These are phyloP conservation scores for Nebria ingens DNA, from an alignment of 1,140 invertebrate species.

Conservation along the genomic window DNA sequence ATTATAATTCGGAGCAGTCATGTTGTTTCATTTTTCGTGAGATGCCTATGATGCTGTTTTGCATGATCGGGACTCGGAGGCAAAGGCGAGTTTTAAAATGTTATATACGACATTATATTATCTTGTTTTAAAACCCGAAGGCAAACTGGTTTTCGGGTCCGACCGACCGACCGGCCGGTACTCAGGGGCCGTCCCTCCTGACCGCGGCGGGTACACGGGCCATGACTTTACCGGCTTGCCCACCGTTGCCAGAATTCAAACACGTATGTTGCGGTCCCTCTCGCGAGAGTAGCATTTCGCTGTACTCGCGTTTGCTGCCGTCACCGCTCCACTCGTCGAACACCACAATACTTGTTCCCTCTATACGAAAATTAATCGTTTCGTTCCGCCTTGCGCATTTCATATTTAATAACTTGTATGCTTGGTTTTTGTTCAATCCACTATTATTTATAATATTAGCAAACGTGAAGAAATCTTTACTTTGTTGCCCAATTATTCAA, in stretches of 20 bases:
- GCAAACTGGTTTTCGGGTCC: slow-evolving; percentile 29
- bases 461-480: too few species aligned
- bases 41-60: neutral
- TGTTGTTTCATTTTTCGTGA: too few species aligned
- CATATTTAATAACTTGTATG: too few species aligned
- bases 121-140: slow-evolving; percentile 26
- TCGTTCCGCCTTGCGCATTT: neutral
- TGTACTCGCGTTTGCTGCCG: neutral
- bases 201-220: slow-evolving; percentile 12
- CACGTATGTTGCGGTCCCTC: neutral
- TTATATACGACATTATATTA: slow-evolving; percentile 19
- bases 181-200: slow-evolving; percentile 12
- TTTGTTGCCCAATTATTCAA: too few species aligned
- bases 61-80: neutral
- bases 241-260: slow-evolving; percentile 3
- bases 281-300: neutral
- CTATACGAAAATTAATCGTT: neutral
- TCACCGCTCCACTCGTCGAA: neutral
- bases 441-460: too few species aligned
- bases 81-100: neutral
- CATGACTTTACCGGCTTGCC: neutral
- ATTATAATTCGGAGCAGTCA: too few species aligned
- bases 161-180: slow-evolving; percentile 5
- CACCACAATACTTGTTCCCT: too few species aligned
- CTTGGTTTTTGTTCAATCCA: too few species aligned